Conservation (phyloP, 2,888 invertebrate genomes). For the Cyaniris semiargus region DNA sequence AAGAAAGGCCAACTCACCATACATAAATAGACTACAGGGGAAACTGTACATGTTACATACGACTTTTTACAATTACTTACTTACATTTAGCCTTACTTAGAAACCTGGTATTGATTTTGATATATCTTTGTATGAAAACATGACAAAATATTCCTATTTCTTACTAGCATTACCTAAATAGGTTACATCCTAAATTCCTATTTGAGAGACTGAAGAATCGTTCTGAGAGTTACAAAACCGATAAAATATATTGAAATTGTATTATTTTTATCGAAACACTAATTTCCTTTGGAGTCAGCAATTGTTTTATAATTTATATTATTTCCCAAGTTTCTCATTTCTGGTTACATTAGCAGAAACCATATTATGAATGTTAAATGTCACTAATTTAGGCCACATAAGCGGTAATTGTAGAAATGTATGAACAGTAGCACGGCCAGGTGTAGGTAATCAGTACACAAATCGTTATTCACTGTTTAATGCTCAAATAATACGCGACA, state of each 20-base stretch:
- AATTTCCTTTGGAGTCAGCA: too few relatives aligned
- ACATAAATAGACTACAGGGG: neutral
- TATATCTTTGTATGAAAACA: neutral
- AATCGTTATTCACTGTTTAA: conserved; percentile 12
- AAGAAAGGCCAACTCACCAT: conserved; percentile 25
- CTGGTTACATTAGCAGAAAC: too few relatives aligned
- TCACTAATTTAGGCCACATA: neutral
- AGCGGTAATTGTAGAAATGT: conserved; percentile 12
- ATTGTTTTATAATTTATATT: too few relatives aligned
- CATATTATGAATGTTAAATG: too few relatives aligned
- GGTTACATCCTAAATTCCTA: neutral
- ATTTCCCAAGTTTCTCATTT: too few relatives aligned
- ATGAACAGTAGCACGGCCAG: neutral
- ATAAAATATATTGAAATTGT: too few relatives aligned
- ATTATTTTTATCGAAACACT: too few relatives aligned
- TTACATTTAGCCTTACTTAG: neutral
- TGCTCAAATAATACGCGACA: conserved; percentile 22
- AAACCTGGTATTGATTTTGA: neutral
- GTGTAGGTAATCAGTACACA: conserved; percentile 26
- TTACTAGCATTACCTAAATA: too few relatives aligned
- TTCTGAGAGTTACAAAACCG: neutral
- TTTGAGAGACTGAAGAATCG: neutral
- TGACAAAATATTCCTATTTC: neutral
- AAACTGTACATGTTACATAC: neutral
- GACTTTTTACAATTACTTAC: neutral